A percentile compares a stretch with the other conserved stretches of the same genome.
These are phyloP conservation scores for Tyrannus savana DNA, from an alignment of 2,113 vertebrate genomes.

Conservation along the genomic window DNA sequence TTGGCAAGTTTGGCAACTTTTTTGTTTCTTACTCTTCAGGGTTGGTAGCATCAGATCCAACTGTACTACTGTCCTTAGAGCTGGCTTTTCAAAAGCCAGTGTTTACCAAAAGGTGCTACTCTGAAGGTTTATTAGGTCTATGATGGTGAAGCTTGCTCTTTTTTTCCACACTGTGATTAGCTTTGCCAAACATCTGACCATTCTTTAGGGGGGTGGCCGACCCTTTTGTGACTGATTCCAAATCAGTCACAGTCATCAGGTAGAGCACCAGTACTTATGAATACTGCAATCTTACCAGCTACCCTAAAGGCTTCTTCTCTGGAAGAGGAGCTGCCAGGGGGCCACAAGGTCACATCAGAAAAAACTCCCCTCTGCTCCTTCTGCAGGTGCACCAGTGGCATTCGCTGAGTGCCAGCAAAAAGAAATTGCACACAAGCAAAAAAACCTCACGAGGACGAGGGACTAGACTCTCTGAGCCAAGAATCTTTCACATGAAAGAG, in stretches of 20 bases:
- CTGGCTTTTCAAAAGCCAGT: background rate
- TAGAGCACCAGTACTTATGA: background rate
- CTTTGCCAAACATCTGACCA: background rate
- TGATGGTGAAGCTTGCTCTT: background rate
- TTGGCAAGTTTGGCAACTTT: background rate
- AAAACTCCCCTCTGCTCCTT: background rate
- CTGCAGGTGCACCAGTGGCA: background rate
- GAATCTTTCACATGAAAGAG: constrained; percentile 5
- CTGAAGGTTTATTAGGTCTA: background rate
- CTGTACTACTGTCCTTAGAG: background rate
- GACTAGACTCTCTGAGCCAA: background rate
- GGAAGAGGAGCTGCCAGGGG: background rate
- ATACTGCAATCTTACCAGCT: background rate
- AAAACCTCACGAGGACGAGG: background rate
- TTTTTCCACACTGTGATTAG: background rate
- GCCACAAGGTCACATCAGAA: background rate
- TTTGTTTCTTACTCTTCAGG: background rate
- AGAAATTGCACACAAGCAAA: background rate
- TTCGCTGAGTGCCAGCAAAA: background rate
- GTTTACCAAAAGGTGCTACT: background rate
- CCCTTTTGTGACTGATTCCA: background rate
- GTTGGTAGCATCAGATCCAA: background rate
- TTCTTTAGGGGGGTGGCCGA: background rate
- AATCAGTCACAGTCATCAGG: background rate
- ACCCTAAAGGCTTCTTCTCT: background rate